These are phyloP conservation scores for Harmothoe impar DNA, from an alignment of 2,888 invertebrate genomes.

Conservation along the genomic window DNA sequence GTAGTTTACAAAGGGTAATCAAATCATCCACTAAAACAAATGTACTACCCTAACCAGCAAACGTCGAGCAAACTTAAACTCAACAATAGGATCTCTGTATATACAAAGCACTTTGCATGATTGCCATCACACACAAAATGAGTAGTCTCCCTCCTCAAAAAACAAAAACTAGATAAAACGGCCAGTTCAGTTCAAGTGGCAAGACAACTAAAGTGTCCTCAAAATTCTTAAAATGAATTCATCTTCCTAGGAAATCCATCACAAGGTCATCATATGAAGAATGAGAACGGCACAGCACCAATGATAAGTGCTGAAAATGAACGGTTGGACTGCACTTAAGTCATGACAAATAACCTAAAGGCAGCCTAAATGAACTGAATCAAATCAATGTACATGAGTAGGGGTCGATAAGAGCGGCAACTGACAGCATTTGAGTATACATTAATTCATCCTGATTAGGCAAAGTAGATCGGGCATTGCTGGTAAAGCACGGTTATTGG, in stretches of 20 bases:
- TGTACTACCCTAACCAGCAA: conserved; percentile 52
- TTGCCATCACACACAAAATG: conserved; percentile 7
- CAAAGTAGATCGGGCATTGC: too few species aligned
- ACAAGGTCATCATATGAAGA: conserved; percentile 34
- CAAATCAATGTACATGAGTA: neutral
- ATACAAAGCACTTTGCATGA: conserved; percentile 22
- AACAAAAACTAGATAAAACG: conserved; percentile 4
- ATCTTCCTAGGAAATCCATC: conserved; percentile 18
- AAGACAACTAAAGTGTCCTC: conserved; percentile 8
- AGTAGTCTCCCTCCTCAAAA: conserved; percentile 11
- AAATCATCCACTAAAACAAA: conserved; percentile 44
- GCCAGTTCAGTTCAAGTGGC: conserved; percentile 41
- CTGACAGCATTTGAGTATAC: too few species aligned
- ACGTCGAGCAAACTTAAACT: conserved; percentile 49
- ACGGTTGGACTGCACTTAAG: neutral
- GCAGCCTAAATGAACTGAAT: neutral
- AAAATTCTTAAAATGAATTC: conserved; percentile 45
- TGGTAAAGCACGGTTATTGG: too few species aligned
- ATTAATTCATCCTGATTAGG: too few species aligned
- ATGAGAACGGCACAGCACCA: neutral
- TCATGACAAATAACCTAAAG: neutral
- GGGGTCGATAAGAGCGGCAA: too few species aligned
- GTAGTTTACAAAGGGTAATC: conserved; percentile 49
- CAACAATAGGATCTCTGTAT: conserved; percentile 49
- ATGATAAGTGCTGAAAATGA: conserved; percentile 10